Evolutionary conservation across 2,113 vertebrate species (phyloP).

Genomic region (Lichenostomus cassidix): DNA sequence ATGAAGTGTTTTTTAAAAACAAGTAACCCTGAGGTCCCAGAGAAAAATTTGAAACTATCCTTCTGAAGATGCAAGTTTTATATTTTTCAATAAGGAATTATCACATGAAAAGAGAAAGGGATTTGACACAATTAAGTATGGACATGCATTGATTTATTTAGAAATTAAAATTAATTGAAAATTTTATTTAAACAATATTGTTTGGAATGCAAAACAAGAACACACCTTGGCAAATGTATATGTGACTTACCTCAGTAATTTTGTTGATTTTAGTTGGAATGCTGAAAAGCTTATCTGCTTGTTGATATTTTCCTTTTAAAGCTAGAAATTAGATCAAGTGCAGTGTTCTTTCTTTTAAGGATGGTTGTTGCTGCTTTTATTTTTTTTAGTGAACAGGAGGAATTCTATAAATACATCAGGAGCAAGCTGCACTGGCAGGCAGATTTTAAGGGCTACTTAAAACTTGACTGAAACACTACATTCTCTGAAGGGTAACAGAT

Average conservation of each 20-base stretch:
- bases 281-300: not conserved
- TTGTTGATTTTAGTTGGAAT: not conserved
- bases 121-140: not conserved
- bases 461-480: not conserved
- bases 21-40: not conserved
- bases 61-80: not conserved
- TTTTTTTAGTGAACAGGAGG: not conserved
- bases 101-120: not conserved
- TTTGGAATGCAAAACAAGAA: not conserved
- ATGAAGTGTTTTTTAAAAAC: not conserved
- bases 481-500: not conserved
- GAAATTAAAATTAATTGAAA: not conserved
- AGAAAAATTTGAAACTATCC: not conserved
- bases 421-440: not conserved
- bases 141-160: not conserved
- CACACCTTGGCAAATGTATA: not conserved
- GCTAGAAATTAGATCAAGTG: not conserved
- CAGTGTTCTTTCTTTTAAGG: not conserved
- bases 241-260: not conserved
- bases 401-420: not conserved
- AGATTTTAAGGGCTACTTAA: not conserved
- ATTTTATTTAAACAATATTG: not conserved
- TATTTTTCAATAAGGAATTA: not conserved
- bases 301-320: not conserved
- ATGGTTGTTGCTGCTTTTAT: not conserved